Evolutionary conservation across 2,888 invertebrate species (phyloP).

Genomic region (Eupelmus urozonus): DNA sequence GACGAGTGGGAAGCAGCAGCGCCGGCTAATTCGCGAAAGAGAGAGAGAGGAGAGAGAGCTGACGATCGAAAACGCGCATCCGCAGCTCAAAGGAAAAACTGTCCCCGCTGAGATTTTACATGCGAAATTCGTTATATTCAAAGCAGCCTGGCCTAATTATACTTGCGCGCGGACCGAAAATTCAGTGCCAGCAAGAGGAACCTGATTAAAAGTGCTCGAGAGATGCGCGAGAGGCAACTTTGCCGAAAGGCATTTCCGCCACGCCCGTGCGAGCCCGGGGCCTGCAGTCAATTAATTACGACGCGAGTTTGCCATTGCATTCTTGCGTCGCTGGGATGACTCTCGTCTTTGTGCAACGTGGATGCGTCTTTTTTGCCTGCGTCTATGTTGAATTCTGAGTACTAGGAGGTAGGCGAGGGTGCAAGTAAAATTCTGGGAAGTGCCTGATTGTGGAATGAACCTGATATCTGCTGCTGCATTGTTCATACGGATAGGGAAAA

Average conservation of each 20-base stretch:
- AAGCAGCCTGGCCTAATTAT: constrained; percentile 22
- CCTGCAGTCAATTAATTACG: constrained; percentile 43
- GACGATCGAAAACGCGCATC: not conserved
- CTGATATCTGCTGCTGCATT: too few species aligned
- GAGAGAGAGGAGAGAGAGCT: not conserved
- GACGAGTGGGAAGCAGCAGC: not conserved
- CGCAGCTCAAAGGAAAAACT: constrained; percentile 21
- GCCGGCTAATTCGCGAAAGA: not conserved
- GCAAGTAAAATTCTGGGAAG: too few species aligned
- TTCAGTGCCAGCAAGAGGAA: not conserved
- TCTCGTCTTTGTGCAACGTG: not conserved
- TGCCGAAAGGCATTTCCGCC: constrained; percentile 7
- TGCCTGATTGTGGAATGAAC: too few species aligned
- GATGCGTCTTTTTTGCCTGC: too few species aligned
- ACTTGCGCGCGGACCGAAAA: not conserved
- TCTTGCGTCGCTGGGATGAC: constrained; percentile 9
- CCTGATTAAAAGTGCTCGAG: constrained; percentile 43
- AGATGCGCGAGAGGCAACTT: constrained; percentile 2
- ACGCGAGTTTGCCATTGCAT: constrained; percentile 16
- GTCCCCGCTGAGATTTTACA: not conserved
- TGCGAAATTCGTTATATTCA: too few species aligned
- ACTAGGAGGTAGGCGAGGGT: too few species aligned
- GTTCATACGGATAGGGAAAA: too few species aligned
- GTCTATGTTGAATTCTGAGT: too few species aligned
- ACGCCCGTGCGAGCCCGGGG: too few species aligned